These are phyloP conservation scores for Hypotaenidia okinawae DNA, from an alignment of 2,797 vertebrate genomes.

Conservation along the genomic window DNA sequence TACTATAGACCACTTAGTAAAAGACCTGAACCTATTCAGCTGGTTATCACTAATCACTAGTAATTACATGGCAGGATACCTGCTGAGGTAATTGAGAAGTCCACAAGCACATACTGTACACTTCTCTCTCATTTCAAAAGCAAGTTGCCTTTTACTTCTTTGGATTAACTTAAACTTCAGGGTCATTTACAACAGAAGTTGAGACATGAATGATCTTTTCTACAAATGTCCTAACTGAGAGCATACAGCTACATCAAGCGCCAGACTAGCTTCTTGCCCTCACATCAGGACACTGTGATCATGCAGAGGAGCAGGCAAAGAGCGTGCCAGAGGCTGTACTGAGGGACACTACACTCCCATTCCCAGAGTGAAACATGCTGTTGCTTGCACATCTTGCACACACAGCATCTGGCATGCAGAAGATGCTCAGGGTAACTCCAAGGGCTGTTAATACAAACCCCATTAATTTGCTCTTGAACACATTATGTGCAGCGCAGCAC, in stretches of 20 bases:
- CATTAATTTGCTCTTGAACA: background rate
- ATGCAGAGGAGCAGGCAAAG: background rate
- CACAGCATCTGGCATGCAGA: background rate
- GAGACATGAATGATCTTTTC: background rate
- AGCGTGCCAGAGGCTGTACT: background rate
- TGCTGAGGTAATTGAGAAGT: conserved; percentile 69
- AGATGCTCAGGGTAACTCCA: background rate
- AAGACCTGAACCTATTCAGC: conserved; percentile 34
- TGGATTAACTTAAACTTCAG: conserved; percentile 60
- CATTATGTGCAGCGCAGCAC: background rate
- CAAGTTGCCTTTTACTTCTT: conserved; percentile 59
- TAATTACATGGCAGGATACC: conserved; percentile 67
- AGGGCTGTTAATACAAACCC: background rate
- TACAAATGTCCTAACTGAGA: background rate
- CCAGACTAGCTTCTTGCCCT: background rate
- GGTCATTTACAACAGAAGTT: conserved; percentile 14
- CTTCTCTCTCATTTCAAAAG: conserved; percentile 56
- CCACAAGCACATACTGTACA: conserved; percentile 47
- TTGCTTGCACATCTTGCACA: background rate
- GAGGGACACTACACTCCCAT: background rate
- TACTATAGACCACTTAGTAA: conserved; percentile 5
- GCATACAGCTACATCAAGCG: background rate
- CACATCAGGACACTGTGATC: background rate
- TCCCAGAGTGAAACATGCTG: background rate
- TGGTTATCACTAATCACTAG: conserved; percentile 34